Percentiles rank a stretch among this genome's conserved stretches.
These are phyloP conservation scores for Allacma fusca DNA, from an alignment of 2,888 invertebrate genomes.

Conservation along the genomic window DNA sequence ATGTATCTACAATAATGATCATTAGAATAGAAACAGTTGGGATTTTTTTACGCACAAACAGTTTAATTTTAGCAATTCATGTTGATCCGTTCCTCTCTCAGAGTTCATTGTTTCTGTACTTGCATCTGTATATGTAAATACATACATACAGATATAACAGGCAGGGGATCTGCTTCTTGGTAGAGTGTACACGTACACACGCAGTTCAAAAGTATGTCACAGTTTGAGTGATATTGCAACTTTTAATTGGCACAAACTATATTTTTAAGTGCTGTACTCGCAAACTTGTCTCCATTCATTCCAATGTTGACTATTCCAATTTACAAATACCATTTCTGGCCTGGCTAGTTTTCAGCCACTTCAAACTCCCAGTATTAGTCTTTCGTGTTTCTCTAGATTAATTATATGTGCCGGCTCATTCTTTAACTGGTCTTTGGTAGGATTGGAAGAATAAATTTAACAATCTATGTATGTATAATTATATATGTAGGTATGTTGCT, in stretches of 20 bases:
- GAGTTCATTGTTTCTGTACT: conserved; percentile 25
- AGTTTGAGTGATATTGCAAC: conserved; percentile 14
- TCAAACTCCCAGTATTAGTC: too few relatives aligned
- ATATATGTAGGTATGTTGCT: too few relatives aligned
- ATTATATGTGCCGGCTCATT: neutral
- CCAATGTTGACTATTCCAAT: conserved; percentile 7
- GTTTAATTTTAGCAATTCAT: conserved; percentile 27
- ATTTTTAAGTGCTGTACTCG: neutral
- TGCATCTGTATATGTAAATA: too few relatives aligned
- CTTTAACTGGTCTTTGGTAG: neutral
- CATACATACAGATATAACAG: neutral
- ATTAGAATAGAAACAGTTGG: too few relatives aligned
- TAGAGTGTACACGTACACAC: neutral
- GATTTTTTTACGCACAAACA: conserved; percentile 4
- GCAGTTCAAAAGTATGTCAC: conserved; percentile 2
- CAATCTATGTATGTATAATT: too few relatives aligned
- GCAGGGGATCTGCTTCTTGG: neutral
- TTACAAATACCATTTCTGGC: conserved; percentile 10
- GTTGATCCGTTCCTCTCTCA: neutral
- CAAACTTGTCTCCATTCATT: neutral
- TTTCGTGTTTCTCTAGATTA: neutral
- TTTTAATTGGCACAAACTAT: conserved; percentile 19
- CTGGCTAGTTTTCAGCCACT: neutral
- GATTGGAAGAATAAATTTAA: too few relatives aligned
- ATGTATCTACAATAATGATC: too few relatives aligned